Conservation (phyloP, 2,797 vertebrate species). For the Potorous gilbertii region DNA sequence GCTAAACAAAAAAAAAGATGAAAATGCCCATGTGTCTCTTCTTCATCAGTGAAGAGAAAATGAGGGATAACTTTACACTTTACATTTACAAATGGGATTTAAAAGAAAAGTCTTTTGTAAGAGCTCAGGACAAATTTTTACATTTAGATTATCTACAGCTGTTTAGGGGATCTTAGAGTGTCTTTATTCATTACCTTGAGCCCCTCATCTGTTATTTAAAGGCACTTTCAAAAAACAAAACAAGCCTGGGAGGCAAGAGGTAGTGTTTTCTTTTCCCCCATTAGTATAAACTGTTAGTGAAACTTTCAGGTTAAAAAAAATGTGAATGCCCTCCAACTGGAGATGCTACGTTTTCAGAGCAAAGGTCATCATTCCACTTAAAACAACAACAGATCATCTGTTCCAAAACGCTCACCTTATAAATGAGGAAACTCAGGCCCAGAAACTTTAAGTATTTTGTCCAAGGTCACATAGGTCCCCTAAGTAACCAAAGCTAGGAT, state of each 20-base stretch:
- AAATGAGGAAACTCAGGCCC: neutral
- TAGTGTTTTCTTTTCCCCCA: neutral
- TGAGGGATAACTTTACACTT: constrained; percentile 5
- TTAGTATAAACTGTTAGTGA: constrained; percentile 14
- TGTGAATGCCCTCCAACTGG: neutral
- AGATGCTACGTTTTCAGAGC: neutral
- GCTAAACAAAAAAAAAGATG: constrained; percentile 29
- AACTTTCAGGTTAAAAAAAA: neutral
- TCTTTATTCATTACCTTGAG: constrained; percentile 25
- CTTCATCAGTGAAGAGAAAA: constrained; percentile 18
- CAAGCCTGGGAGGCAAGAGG: too few species aligned
- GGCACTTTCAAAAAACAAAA: constrained; percentile 15
- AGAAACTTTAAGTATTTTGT: neutral
- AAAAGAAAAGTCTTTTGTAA: constrained; percentile 27
- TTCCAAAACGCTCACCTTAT: neutral
- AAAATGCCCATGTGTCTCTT: constrained; percentile 24
- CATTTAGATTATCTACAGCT: constrained; percentile 13
- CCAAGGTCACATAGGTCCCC: neutral
- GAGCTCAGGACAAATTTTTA: neutral
- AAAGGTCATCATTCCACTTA: neutral
- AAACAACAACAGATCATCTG: neutral
- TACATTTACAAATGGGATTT: constrained; percentile 17
- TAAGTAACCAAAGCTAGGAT: neutral
- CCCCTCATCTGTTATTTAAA: neutral
- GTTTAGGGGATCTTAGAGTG: constrained; percentile 24